Base-by-base conservation (phyloP, 2,888 invertebrate genomes). In the Acrobasis suavella region DNA sequence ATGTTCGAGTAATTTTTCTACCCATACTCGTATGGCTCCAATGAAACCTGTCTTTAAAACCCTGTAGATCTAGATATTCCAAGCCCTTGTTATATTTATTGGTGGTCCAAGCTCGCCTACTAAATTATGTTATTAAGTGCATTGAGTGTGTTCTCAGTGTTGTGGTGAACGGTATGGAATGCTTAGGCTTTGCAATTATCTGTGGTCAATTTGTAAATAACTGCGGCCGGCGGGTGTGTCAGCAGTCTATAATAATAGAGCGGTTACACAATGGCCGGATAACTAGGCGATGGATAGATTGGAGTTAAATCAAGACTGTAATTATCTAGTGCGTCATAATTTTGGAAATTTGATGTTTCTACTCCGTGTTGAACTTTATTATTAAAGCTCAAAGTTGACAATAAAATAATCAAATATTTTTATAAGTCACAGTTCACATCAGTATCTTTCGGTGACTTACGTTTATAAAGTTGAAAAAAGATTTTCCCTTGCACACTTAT, bases 261-360 rank as follows among this genome's bases (percentile, higher is more conserved):
- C 60, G n/a, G 60, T 62, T 67, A 62, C 63, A 65, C 62, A 64
- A 66, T 60, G 61, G 46, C 56, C 51, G 17, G 46, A 49, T 58
- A 58, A 59, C 49, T 14, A 59, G 37, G 9, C 50, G 50, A 59
- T 38, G 10, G 15, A 59, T 50, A 59, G 15, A 17, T 39, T 32
- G 16, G 17, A 38, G 12, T 39, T 42, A 39, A 7, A 17, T 17
- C 10, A 12, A 22, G 38, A 15, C 54, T 22, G 42, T 56, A 42
- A 46, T 39, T 56, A 22, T 42, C 7, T 22, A 56, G 17, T 17
- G 16, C 14, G 14, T 46, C 22, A 46, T 46, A 46, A 56, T 42
- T 42, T 56, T 7, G 17, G 46, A n/a, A 12, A 12, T 46, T 46
- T 32, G 5, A 32, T 32, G 7, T 32, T 32, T 32, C 32, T 32